Conservation (phyloP, 2,888 invertebrate genomes). For the Tenthredo livida region DNA sequence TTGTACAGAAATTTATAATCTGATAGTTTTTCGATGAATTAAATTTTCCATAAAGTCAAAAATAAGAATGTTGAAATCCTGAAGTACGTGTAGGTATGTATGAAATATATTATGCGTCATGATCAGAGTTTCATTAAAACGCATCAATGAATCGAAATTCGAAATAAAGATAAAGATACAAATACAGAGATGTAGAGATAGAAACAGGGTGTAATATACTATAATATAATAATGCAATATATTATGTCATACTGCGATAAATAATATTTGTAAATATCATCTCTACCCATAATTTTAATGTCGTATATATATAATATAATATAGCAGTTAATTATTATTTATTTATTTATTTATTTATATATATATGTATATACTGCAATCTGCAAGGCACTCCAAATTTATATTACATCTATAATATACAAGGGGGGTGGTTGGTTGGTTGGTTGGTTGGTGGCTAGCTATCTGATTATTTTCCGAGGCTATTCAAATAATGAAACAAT, state of each 20-base stretch:
- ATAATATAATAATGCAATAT: constrained; percentile 16
- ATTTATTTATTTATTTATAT: constrained; percentile 63
- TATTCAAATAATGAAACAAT: constrained; percentile 36
- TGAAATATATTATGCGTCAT: background rate
- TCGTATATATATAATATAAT: constrained; percentile 21
- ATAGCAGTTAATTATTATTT: constrained; percentile 56
- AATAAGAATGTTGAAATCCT: background rate
- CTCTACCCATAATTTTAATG: constrained; percentile 63
- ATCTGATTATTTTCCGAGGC: constrained; percentile 56
- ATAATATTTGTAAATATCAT: constrained; percentile 64
- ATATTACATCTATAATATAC: constrained; percentile 76
- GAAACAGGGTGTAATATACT: background rate
- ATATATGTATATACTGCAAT: constrained; percentile 73
- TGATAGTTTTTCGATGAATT: background rate
- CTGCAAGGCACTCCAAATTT: constrained; percentile 78
- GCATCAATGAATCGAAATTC: background rate
- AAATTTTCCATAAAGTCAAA: background rate
- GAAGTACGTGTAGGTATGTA: background rate
- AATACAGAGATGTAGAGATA: background rate
- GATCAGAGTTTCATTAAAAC: background rate
- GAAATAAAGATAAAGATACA: background rate
- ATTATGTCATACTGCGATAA: constrained; percentile 59
- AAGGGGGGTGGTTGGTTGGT: constrained; percentile 62
- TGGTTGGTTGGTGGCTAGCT: constrained; percentile 58
- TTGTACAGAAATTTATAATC: background rate